A percentile compares a stretch with the other conserved stretches of the same genome.
Evolutionary conservation across 2,888 invertebrate genomes (phyloP).

Genomic region (Andrena bucephala): DNA sequence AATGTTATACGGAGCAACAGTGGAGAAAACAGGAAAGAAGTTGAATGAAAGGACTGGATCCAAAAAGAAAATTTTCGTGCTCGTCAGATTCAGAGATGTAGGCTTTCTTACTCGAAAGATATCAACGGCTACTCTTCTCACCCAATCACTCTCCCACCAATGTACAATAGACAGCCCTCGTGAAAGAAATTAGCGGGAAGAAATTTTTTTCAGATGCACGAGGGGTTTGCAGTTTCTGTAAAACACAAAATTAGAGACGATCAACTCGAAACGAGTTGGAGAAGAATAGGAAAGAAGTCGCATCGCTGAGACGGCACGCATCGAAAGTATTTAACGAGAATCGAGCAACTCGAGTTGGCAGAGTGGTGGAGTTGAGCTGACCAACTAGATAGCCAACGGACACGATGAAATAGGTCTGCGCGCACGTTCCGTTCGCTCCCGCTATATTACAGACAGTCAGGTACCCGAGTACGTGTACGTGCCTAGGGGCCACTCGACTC

Average conservation of each 20-base stretch:
- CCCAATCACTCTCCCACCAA: not conserved
- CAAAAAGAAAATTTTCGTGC: slow-evolving; percentile 58
- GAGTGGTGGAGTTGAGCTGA: slow-evolving; percentile 6
- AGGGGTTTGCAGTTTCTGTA: not conserved
- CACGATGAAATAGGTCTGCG: slow-evolving; percentile 19
- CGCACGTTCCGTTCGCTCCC: slow-evolving; percentile 13
- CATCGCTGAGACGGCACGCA: slow-evolving; percentile 29
- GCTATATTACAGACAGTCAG: slow-evolving; percentile 13
- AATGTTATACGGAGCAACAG: not conserved
- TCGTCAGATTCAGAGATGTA: slow-evolving; percentile 68
- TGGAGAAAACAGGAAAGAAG: not conserved
- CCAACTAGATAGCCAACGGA: slow-evolving; percentile 13
- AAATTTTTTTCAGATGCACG: not conserved
- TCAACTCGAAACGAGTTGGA: slow-evolving; percentile 19
- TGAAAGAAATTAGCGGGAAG: too few relatives aligned
- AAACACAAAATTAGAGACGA: slow-evolving; percentile 8
- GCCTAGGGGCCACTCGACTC: slow-evolving; percentile 42
- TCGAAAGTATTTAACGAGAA: slow-evolving; percentile 33
- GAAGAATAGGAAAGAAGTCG: not conserved
- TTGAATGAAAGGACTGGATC: slow-evolving; percentile 48
- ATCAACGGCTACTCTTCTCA: not conserved
- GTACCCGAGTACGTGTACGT: slow-evolving; percentile 37
- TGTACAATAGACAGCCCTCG: not conserved
- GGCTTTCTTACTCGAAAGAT: slow-evolving; percentile 39
- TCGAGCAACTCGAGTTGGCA: slow-evolving; percentile 28